These are phyloP conservation scores for Drymonia ruficornis DNA, from an alignment of 2,888 invertebrate species.

Conservation along the genomic window DNA sequence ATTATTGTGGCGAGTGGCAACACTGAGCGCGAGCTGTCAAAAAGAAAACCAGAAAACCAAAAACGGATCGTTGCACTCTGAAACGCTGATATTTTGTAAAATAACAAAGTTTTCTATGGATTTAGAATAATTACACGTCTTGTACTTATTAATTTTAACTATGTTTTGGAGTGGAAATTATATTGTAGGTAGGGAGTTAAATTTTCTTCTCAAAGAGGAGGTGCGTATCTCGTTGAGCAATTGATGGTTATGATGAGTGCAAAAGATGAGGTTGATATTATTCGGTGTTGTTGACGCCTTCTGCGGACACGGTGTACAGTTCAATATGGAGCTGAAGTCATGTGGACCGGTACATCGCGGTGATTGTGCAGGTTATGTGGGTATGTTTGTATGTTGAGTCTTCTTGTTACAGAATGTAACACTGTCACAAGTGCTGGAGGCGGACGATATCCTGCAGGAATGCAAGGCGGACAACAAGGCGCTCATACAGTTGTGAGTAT, in stretches of 20 bases:
- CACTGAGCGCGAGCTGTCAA: conserved; percentile 51
- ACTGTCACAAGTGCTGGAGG: conserved; percentile 95
- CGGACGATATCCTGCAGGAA: conserved; percentile 97
- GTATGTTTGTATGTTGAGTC: conserved; percentile 24
- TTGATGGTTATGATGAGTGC: conserved; percentile 70
- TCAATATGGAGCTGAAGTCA: conserved; percentile 9
- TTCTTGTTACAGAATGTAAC: conserved; percentile 92
- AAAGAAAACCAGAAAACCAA: too few relatives aligned
- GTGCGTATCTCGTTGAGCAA: conserved; percentile 82
- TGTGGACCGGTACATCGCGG: conserved; percentile 8
- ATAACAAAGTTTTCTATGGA: conserved; percentile 75
- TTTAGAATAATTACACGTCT: conserved; percentile 64
- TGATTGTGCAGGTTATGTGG: conserved; percentile 10
- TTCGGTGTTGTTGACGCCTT: conserved; percentile 37
- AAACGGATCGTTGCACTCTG: conserved; percentile 74
- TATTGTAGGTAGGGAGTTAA: conserved; percentile 89
- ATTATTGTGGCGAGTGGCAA: conserved; percentile 29
- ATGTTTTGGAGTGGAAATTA: conserved; percentile 95
- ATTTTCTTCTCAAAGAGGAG: conserved; percentile 91
- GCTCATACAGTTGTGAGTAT: conserved; percentile 95
- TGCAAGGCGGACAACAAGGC: conserved; percentile 96
- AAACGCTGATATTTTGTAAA: conserved; percentile 64
- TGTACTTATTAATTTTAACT: conserved; percentile 79
- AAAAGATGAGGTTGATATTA: conserved; percentile 40
- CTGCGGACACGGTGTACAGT: conserved; percentile 7